Conservation (phyloP, 1,140 invertebrate species). For the Brachionus calyciflorus region DNA sequence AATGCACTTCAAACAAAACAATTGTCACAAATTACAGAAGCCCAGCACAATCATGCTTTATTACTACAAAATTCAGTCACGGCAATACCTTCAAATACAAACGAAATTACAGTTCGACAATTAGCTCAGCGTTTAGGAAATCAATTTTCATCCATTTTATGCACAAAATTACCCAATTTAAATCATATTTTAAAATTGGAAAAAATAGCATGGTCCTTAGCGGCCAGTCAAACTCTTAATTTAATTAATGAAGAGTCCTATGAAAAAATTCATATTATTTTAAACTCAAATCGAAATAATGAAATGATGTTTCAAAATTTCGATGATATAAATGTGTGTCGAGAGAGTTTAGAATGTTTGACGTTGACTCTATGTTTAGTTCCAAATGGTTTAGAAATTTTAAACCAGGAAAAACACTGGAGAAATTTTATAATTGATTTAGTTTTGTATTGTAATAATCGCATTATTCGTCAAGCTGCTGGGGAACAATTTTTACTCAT, state of each 20-base stretch:
- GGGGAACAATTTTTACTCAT: constrained; percentile 79
- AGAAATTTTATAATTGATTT: constrained; percentile 82
- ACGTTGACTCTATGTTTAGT: constrained; percentile 82
- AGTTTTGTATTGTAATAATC: constrained; percentile 70
- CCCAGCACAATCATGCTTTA: constrained; percentile 62
- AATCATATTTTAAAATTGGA: neutral
- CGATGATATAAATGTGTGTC: constrained; percentile 69
- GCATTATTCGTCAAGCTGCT: constrained; percentile 70
- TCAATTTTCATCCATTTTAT: constrained; percentile 1
- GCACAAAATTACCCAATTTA: neutral
- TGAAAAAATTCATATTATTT: neutral
- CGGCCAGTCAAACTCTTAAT: constrained; percentile 17
- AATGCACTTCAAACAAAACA: constrained; percentile 51
- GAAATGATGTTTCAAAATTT: constrained; percentile 50
- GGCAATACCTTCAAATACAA: constrained; percentile 69
- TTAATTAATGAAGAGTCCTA: neutral
- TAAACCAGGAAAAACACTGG: constrained; percentile 74
- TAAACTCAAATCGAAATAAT: neutral
- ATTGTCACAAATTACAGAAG: constrained; percentile 57
- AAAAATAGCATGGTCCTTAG: constrained; percentile 30
- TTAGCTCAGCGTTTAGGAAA: neutral
- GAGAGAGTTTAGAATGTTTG: constrained; percentile 85
- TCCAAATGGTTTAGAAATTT: constrained; percentile 72
- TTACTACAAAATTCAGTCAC: constrained; percentile 74
- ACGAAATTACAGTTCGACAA: constrained; percentile 67